Conservation (phyloP, 2,113 vertebrate genomes). For the Oenanthe oenanthe region DNA sequence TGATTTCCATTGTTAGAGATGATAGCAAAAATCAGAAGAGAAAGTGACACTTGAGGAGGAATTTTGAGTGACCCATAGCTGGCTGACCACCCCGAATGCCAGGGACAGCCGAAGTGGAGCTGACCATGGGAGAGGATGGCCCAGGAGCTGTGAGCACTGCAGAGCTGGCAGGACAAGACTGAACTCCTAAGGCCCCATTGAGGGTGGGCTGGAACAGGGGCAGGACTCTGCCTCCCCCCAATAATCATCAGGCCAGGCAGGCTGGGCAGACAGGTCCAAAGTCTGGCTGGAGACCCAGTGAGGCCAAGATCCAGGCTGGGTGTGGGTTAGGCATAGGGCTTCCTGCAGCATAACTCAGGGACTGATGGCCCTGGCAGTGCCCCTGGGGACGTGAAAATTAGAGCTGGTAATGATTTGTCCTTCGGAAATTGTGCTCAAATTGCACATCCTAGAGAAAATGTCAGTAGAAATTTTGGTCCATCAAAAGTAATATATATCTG, state of each 20-base stretch:
- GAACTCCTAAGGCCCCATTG: fast-evolving
- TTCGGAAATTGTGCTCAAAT: neutral
- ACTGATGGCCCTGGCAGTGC: neutral
- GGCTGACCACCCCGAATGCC: neutral
- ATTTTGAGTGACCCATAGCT: fast-evolving
- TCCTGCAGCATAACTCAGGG: neutral
- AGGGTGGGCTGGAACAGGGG: neutral
- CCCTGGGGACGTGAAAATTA: neutral
- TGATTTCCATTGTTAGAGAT: neutral
- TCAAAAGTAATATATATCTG: neutral
- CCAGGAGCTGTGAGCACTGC: neutral
- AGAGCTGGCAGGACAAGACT: neutral
- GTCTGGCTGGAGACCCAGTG: too few species aligned
- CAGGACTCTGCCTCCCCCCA: neutral
- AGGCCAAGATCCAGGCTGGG: neutral
- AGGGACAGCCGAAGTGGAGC: neutral
- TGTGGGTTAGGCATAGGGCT: fast-evolving
- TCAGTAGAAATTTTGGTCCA: neutral
- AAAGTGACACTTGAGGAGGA: neutral
- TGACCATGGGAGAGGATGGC: fast-evolving
- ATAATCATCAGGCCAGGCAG: neutral
- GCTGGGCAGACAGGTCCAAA: neutral
- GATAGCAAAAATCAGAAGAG: neutral
- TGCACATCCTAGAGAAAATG: neutral
- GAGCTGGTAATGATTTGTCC: neutral